Evolutionary conservation across 2,888 invertebrate species (phyloP).

Genomic region (Pemphredon lugubris): DNA sequence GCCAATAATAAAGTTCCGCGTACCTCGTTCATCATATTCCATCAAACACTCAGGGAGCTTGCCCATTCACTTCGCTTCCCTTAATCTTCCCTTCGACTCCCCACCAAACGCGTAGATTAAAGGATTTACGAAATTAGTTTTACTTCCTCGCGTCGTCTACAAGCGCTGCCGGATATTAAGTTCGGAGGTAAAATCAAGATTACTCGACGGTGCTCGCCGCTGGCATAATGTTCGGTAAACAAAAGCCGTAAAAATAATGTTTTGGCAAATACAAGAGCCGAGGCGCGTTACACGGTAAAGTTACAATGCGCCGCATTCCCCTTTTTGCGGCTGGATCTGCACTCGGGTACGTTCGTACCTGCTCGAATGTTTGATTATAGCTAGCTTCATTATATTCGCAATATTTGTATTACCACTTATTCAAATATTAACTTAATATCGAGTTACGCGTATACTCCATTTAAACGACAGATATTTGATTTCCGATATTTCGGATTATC

Average conservation of each 20-base stretch:
- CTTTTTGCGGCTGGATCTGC: too few relatives aligned
- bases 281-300: background rate
- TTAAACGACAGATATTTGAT: slow-evolving; percentile 38
- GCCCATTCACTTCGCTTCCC: slow-evolving; percentile 60
- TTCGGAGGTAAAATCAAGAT: slow-evolving; percentile 60
- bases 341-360: too few relatives aligned
- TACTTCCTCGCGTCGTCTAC: slow-evolving; percentile 65
- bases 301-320: too few relatives aligned
- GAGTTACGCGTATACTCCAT: slow-evolving; percentile 12
- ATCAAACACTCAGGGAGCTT: slow-evolving; percentile 69
- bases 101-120: slow-evolving; percentile 68
- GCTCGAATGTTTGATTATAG: too few relatives aligned
- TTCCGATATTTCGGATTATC: slow-evolving; percentile 24
- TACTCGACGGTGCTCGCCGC: slow-evolving; percentile 22
- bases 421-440: slow-evolving; percentile 51
- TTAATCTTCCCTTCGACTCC: slow-evolving; percentile 55
- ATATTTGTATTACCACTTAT: slow-evolving; percentile 47
- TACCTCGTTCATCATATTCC: slow-evolving; percentile 77
- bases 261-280: background rate
- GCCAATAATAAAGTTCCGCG: slow-evolving; percentile 67
- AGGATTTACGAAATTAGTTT: slow-evolving; percentile 73
- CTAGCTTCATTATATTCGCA: too few relatives aligned
- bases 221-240: slow-evolving; percentile 29
- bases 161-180: slow-evolving; percentile 65
- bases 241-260: slow-evolving; percentile 41